These are phyloP conservation scores for Caenorhabditis brenneri DNA, from an alignment of 1,140 invertebrate species.

Conservation along the genomic window DNA sequence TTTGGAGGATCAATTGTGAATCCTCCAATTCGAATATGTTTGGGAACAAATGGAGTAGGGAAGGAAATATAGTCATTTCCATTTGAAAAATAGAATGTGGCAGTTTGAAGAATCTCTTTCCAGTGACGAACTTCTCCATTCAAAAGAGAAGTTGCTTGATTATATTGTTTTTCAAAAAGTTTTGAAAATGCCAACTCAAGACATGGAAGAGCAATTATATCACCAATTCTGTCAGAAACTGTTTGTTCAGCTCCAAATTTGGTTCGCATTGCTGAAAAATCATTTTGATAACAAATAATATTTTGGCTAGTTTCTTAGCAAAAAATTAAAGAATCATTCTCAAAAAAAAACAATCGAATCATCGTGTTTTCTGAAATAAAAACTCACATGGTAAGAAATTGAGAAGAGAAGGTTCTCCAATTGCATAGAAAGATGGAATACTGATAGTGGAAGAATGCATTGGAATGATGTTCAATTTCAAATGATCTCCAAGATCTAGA, in stretches of 20 bases:
- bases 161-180: not conserved
- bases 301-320: too few relatives aligned
- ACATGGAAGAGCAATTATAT: not conserved
- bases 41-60: constrained; percentile 5
- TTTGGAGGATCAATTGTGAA: constrained; percentile 12
- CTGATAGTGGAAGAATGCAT: not conserved
- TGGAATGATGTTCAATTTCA: not conserved
- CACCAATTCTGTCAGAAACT: not conserved
- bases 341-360: too few relatives aligned
- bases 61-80: constrained; percentile 41
- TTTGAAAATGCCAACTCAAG: not conserved
- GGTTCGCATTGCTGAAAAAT: not conserved
- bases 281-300: not conserved
- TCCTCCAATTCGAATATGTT: constrained; percentile 49
- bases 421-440: not conserved
- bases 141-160: not conserved
- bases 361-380: not conserved
- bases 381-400: constrained; percentile 35
- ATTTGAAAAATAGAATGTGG: constrained; percentile 41
- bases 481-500: not conserved
- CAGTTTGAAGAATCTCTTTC: not conserved
- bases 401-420: not conserved
- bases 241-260: not conserved
- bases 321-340: too few relatives aligned
- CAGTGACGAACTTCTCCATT: constrained; percentile 2